Base-by-base conservation (phyloP, 2,888 invertebrate species). In the Brachyopa scutellaris region DNA sequence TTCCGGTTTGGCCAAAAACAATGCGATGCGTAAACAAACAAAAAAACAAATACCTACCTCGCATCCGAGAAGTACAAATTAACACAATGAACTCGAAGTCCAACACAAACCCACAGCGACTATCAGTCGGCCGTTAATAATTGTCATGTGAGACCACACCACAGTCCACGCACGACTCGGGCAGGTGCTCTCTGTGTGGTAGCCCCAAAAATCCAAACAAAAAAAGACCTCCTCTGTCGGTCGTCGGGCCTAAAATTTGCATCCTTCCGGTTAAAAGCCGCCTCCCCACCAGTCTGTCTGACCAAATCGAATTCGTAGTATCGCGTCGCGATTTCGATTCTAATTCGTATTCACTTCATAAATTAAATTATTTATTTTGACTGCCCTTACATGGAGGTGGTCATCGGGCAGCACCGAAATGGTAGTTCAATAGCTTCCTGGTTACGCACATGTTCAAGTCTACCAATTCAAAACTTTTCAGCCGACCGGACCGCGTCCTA, bases 281-380 rank as follows among this genome's bases (percentile, higher is more conserved):
- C 26, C 26, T 5, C 6, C 6, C 26, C 26, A 26, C 6, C 3
- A 26, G 26, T 9, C 36, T 13, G 15, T 36, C 40, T 29, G 26
- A 29, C 40, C 42, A n/a, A 64, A 64, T 40, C 40, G 17, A 29
- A 11, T 38, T 51, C 62, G 47, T 49, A 36, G 47, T 49, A 26
- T 51, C 17, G 51, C 61, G 9, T 21, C n/a, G 11, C 31, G 29
- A 31, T 19, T n/a, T 1, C 29, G 31, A 72, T 38, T 69, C 77
- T 62, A 77, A 77, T 77, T 77, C 77, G 57, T 70, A 77, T 77
- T 77, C 77, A 55, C 38, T 64, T 64, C 64, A 70, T 64, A 76
- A 45, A 5, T 55, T 59, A 15, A 29, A 33, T 33, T 57, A 38
- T 57, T 55, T 70, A 45, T 62, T 77, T 77, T 62, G 77, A 70